phyloP scores from a whole-genome alignment of 2,888 invertebrate genomes.

The Chironomus tentans region DNA sequence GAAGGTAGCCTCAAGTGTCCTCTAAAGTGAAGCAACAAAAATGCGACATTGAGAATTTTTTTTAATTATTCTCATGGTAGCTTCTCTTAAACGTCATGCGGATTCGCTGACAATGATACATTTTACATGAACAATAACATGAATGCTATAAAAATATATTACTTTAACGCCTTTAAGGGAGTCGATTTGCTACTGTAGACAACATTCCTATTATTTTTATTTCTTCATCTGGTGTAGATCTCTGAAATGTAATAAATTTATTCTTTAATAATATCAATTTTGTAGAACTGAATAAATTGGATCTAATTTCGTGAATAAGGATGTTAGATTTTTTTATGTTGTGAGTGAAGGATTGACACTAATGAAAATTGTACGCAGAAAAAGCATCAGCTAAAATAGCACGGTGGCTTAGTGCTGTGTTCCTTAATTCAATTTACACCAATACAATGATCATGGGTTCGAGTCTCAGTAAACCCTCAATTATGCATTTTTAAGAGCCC shows the following conservation, averaged over 20 bases:
- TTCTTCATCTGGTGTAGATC: not conserved
- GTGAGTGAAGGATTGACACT: too few relatives aligned
- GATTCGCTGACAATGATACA: not conserved
- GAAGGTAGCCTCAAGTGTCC: too few relatives aligned
- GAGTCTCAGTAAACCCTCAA: too few relatives aligned
- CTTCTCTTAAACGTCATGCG: not conserved
- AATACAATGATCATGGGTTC: too few relatives aligned
- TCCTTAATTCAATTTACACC: too few relatives aligned
- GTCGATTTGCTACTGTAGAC: not conserved
- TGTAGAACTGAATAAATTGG: constrained; percentile 13
- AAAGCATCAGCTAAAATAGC: too few relatives aligned
- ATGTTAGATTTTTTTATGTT: too few relatives aligned
- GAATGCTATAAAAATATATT: not conserved
- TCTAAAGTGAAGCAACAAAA: too few relatives aligned
- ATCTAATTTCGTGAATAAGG: not conserved
- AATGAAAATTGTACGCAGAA: too few relatives aligned
- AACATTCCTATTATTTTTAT: not conserved
- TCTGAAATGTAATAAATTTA: not conserved
- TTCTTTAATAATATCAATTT: not conserved
- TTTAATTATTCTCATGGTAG: not conserved
- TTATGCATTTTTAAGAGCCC: too few relatives aligned
- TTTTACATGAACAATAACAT: not conserved
- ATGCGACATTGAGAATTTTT: not conserved
- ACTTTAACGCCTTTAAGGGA: too few relatives aligned
- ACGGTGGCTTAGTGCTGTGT: too few relatives aligned